A percentile compares a stretch with the other conserved stretches of the same genome.
Conservation (phyloP, 2,888 invertebrate genomes). For the Eugnorisma glareosa region DNA sequence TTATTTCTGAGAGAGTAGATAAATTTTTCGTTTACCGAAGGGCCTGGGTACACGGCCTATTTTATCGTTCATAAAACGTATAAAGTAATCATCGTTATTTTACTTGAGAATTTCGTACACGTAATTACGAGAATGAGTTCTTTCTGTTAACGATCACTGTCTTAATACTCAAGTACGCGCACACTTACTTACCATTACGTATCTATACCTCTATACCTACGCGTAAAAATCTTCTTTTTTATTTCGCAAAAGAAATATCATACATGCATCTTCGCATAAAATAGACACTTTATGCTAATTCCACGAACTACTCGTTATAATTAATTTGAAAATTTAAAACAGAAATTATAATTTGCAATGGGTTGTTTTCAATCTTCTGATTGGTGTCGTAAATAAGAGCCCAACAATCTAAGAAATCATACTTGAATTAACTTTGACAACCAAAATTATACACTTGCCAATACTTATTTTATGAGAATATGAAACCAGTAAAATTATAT, state of each 20-base stretch:
- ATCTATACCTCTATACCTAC: background rate
- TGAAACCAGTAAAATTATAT: background rate
- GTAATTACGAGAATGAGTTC: conserved; percentile 39
- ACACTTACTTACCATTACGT: background rate
- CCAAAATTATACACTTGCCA: background rate
- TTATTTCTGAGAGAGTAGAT: conserved; percentile 70
- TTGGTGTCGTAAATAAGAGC: background rate
- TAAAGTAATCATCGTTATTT: conserved; percentile 54
- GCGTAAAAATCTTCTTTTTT: background rate
- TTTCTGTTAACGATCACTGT: conserved; percentile 23
- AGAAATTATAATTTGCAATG: too few species aligned
- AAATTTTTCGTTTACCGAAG: conserved; percentile 62
- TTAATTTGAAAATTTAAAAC: too few species aligned
- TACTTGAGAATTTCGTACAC: conserved; percentile 16
- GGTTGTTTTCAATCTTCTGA: background rate
- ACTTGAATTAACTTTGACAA: background rate
- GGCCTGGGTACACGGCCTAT: conserved; percentile 33
- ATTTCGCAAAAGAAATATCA: background rate
- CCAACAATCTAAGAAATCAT: background rate
- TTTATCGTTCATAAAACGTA: conserved; percentile 54
- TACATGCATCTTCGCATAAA: background rate
- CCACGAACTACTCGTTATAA: too few species aligned
- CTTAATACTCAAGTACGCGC: conserved; percentile 6
- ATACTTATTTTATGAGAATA: background rate
- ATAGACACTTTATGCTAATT: background rate